Base-by-base conservation (phyloP, 2,888 invertebrate genomes). In the Catonia carolina region DNA sequence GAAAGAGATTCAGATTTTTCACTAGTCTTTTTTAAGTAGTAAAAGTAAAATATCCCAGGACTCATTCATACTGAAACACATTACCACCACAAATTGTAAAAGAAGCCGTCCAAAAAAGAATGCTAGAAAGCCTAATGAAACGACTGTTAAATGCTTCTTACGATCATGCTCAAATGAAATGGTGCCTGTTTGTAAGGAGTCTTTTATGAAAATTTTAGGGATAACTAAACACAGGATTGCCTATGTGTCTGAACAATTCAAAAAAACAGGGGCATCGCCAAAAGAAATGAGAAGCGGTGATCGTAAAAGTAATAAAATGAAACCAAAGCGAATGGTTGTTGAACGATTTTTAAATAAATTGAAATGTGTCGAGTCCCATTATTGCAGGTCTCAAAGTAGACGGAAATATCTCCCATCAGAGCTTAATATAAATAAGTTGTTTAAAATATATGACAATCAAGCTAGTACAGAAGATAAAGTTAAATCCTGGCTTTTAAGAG, bases 111-210 rank as follows among this genome's bases (percentile, higher is more conserved):
- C n/a, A n/a, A n/a, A n/a, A n/a, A n/a, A n/a, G n/a, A n/a, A n/a
- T 37, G 37, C 37, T 37, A 37, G 37, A 8, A 37, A 37, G 37
- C 37, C 37, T 37, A 37, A 37, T 6, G 37, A 37, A 37, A 37
- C 37, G 5, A 37, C 37, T 37, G 37, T 37, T 5, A 37, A 37
- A 10, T 37, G 37, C 37, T 37, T 37, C 8, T 5, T 37, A 6
- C 4, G 8, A 37, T 37, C 37, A 37, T 3, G 17, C 5, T 5
- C 37, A 6, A 37, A 37, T 37, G 5, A 37, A 37, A 37, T 37
- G 37, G 37, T 37, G 37, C 37, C 4, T 37, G 37, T 37, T 37
- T 37, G 37, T 37, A 10, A 37, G 17, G 12, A 37, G 5, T 37
- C 37, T 6, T 37, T 37, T 17, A 37, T 37, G 37, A 4, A 37